Base-by-base conservation (phyloP, 2,888 invertebrate genomes). In the Trichacis sp. region DNA sequence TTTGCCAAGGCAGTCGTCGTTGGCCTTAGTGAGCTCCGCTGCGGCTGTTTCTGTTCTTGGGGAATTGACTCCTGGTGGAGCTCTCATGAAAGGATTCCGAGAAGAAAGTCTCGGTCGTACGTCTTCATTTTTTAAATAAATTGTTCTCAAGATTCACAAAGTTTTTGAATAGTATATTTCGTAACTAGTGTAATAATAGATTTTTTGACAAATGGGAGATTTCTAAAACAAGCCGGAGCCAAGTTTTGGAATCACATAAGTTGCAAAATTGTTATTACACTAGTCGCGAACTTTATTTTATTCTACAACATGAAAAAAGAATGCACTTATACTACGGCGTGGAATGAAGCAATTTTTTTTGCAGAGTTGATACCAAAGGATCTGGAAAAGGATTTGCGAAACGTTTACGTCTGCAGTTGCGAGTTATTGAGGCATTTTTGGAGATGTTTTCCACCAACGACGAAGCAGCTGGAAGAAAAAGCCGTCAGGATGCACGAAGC, bases 381-480 rank as follows among this genome's bases (percentile, higher is more conserved):
- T 75, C 89, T 96, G 62, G 93, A 94, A 78, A 89, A 89, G 43
- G 97, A 98, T 78, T 86, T 98, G 9, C 89, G 92, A 57, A 91
- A 93, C 67, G 86, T 97, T 51, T 97, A 98, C 86, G 88, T 93
- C 51, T 94, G 95, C 0, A 87, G 94, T 2, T 92, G 94, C 64
- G 98, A 98, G 86, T 85, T 99, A 61, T 86, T 98, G 11, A 89
- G 94, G 62, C 97, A 98, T 85, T 94, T 98, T 86, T 99, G 98
- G 98, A 89, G 91, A 43, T 94, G 97, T 83, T 97, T 98, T 87
- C 94, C 93, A 30, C 91, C 91, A 1, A 91, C 91, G 0, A 90
- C 91, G 1, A 87, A 91, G 15, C 89, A 89, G 52, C 85, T 92
- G 33, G 93, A 95, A 81, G 91, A 92, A 17, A 90, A 94, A 84